Conservation (phyloP, 2,888 invertebrate species). For the Opisthograptis luteolata region DNA sequence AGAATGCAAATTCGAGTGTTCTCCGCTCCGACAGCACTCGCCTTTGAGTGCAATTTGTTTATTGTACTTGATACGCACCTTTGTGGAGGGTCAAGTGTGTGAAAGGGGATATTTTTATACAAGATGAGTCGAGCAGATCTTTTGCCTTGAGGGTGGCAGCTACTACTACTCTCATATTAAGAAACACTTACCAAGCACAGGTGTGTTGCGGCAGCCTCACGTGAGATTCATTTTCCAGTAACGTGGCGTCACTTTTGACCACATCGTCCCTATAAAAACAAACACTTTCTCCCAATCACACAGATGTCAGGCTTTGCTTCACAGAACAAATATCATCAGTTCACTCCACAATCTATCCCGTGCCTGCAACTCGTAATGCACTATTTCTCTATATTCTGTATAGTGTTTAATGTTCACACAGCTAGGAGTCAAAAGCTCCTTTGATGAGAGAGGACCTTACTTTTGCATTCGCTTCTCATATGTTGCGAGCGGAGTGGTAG, state of each 20-base stretch:
- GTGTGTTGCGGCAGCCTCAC: too few relatives aligned
- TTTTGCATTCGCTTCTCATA: slow-evolving; percentile 66
- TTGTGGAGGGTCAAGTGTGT: slow-evolving; percentile 13
- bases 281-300: neutral
- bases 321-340: slow-evolving; percentile 1
- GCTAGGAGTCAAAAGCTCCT: slow-evolving; percentile 58
- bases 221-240: too few relatives aligned
- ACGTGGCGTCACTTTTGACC: too few relatives aligned
- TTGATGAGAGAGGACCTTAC: slow-evolving; percentile 70
- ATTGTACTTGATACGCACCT: slow-evolving; percentile 31
- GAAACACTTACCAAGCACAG: too few relatives aligned
- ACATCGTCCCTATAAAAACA: too few relatives aligned
- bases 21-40: slow-evolving; percentile 28
- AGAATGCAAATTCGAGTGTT: slow-evolving; percentile 71
- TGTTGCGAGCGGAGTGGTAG: slow-evolving; percentile 62
- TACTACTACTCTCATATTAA: too few relatives aligned
- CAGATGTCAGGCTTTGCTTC: slow-evolving; percentile 1
- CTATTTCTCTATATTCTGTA: slow-evolving; percentile 25
- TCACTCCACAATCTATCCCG: slow-evolving; percentile 21
- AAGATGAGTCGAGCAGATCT: neutral
- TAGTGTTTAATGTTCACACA: slow-evolving; percentile 42
- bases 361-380: slow-evolving; percentile 19
- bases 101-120: too few relatives aligned
- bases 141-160: too few relatives aligned
- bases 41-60: slow-evolving; percentile 37